Conservation (phyloP, 2,797 vertebrate species). For the Scyliorhinus canicula region DNA sequence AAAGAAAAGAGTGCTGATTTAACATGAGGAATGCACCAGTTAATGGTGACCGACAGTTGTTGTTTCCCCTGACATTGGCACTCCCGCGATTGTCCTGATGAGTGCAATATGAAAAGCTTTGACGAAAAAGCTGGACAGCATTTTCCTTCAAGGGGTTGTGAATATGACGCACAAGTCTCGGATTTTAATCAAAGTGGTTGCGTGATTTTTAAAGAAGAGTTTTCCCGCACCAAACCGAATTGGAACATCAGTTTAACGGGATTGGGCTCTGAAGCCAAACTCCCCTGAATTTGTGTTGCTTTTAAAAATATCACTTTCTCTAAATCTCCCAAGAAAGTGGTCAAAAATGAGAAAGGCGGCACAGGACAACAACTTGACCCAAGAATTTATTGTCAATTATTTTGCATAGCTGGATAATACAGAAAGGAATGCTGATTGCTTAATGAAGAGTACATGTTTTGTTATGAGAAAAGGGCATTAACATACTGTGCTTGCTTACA, state of each 20-base stretch:
- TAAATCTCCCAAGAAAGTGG: not conserved
- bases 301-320: not conserved
- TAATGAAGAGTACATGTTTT: not conserved
- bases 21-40: too few relatives aligned
- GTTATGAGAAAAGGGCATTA: not conserved
- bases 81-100: too few relatives aligned
- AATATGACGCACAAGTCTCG: not conserved
- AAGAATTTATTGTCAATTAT: conserved; percentile 25
- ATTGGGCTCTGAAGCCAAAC: not conserved
- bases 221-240: not conserved
- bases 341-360: too few relatives aligned
- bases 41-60: too few relatives aligned
- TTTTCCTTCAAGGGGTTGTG: not conserved
- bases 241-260: not conserved
- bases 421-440: conserved; percentile 6
- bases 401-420: conserved; percentile 34
- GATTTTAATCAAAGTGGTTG: not conserved
- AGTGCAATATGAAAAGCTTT: too few relatives aligned
- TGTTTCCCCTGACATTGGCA: too few relatives aligned
- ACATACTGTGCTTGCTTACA: not conserved
- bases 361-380: not conserved
- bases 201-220: not conserved
- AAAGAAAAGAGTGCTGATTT: too few relatives aligned
- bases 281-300: not conserved
- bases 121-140: not conserved